A percentile compares a stretch with the other conserved stretches of the same genome.
Evolutionary conservation across 1,140 invertebrate genomes (phyloP).

Genomic region (Diabrotica undecimpunctata): DNA sequence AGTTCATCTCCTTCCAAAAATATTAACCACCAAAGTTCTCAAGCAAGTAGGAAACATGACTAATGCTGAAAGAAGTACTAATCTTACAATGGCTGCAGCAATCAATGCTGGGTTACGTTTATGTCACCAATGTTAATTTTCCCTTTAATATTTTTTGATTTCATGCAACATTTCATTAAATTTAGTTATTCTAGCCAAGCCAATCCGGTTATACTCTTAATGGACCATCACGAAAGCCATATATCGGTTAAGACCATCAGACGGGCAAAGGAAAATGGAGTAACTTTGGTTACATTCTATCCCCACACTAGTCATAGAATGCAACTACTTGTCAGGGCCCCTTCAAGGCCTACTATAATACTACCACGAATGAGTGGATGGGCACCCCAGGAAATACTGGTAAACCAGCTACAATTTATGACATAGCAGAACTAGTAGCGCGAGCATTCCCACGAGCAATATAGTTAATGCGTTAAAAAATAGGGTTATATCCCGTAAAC

Average conservation of each 20-base stretch:
- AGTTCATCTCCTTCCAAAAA: too few species aligned
- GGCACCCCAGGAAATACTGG: constrained; percentile 7
- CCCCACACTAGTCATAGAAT: too few species aligned
- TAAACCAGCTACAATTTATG: constrained; percentile 6
- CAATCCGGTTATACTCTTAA: too few species aligned
- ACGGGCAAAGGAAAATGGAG: constrained; percentile 5
- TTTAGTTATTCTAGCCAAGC: too few species aligned
- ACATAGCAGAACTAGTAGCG: neutral
- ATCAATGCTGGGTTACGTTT: constrained; percentile 33
- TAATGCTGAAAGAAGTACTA: constrained; percentile 18
- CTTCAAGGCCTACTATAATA: constrained; percentile 8
- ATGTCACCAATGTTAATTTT: constrained; percentile 39
- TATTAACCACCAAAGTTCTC: neutral
- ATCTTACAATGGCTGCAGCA: constrained; percentile 25
- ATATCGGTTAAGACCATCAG: too few species aligned
- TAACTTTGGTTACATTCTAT: constrained; percentile 1
- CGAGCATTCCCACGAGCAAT: neutral
- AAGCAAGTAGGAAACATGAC: neutral
- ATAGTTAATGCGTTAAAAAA: too few species aligned
- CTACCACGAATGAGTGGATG: neutral
- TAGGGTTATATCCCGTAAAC: too few species aligned
- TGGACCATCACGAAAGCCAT: too few species aligned
- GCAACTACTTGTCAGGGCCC: too few species aligned
- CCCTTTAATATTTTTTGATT: constrained; percentile 26
- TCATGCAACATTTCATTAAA: too few species aligned